phyloP scores from a whole-genome alignment of 1,140 invertebrate genomes.

The Chrysomallon squamiferum region DNA sequence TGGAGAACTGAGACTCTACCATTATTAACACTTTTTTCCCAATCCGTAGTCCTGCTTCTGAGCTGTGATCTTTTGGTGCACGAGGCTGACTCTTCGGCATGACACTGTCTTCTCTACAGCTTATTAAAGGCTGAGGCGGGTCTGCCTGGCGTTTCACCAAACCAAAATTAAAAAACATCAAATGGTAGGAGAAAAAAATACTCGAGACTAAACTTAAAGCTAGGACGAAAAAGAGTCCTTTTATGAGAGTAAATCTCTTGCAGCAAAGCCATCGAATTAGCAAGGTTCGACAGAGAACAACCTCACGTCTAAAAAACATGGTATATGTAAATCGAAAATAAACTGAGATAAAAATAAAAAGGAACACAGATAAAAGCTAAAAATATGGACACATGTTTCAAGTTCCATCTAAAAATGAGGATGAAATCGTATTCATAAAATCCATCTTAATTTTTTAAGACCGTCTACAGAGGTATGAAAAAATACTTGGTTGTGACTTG shows the following conservation, averaged over 20 bases:
- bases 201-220: conserved; percentile 23
- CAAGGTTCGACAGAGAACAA: conserved; percentile 7
- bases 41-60: conserved; percentile 80
- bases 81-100: background rate
- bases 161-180: conserved; percentile 16
- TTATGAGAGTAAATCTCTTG: conserved; percentile 19
- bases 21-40: conserved; percentile 93
- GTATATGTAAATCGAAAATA: background rate
- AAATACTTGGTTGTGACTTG: too few species aligned
- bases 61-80: conserved; percentile 70
- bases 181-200: conserved; percentile 20
- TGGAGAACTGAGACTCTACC: conserved; percentile 93
- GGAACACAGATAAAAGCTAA: conserved; percentile 2
- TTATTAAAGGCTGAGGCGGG: conserved; percentile 25
- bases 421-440: background rate
- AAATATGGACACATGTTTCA: conserved; percentile 8
- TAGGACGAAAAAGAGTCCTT: conserved; percentile 18
- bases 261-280: conserved; percentile 10
- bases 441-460: too few species aligned
- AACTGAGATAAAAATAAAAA: background rate
- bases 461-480: too few species aligned
- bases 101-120: conserved; percentile 19
- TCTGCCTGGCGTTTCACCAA: background rate
- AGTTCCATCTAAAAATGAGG: conserved; percentile 29
- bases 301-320: conserved; percentile 18